Percentiles rank a stretch among this genome's conserved stretches.
Conservation (phyloP, 1,140 invertebrate genomes). For the Pararge aegeria region DNA sequence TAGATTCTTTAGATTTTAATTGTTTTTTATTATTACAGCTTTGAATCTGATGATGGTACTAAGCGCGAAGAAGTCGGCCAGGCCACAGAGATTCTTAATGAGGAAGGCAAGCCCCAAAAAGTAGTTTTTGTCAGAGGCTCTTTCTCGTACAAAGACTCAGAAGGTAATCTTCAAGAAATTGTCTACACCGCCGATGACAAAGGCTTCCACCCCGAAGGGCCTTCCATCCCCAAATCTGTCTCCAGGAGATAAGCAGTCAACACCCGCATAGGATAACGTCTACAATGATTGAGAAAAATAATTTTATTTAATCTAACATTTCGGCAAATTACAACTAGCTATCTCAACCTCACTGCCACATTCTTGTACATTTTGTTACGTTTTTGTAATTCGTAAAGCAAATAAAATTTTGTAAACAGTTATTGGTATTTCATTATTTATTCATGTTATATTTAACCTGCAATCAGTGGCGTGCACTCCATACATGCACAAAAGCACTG, state of each 20-base stretch:
- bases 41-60: constrained; percentile 63
- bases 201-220: constrained; percentile 76
- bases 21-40: constrained; percentile 43
- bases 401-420: constrained; percentile 2
- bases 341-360: constrained; percentile 57
- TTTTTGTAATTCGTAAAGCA: constrained; percentile 8
- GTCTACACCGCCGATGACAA: constrained; percentile 80
- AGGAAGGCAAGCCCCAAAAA: constrained; percentile 66
- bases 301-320: neutral
- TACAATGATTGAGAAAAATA: constrained; percentile 15
- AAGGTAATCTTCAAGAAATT: constrained; percentile 53
- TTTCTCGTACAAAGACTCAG: constrained; percentile 54
- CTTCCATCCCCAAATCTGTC: constrained; percentile 51
- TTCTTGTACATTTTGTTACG: constrained; percentile 53
- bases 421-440: neutral
- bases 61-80: constrained; percentile 54
- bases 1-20: too few species aligned
- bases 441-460: too few species aligned
- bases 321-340: constrained; percentile 21
- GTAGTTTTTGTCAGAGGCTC: constrained; percentile 67
- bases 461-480: too few species aligned
- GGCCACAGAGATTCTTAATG: constrained; percentile 59
- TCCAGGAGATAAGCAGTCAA: constrained; percentile 39
- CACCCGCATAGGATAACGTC: constrained; percentile 17
- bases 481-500: too few species aligned